Conservation (phyloP, 2,888 invertebrate species). For the Petrolisthes manimaculis region DNA sequence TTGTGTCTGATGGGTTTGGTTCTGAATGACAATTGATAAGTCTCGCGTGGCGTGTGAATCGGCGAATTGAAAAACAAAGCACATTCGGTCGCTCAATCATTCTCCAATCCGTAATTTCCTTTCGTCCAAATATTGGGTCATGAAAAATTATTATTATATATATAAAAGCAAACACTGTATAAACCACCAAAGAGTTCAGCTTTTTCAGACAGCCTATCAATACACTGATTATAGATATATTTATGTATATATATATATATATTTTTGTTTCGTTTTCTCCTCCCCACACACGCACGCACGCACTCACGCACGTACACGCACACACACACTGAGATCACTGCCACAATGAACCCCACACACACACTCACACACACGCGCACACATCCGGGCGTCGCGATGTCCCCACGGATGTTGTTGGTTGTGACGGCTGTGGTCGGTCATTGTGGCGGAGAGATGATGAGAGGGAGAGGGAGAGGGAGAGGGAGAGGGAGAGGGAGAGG, state of each 20-base stretch:
- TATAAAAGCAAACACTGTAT: not conserved
- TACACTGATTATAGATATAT: not conserved
- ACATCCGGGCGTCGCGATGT: no score
- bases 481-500: not conserved
- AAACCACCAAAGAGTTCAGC: not conserved
- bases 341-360: slow-evolving; percentile 22
- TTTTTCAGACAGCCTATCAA: not conserved
- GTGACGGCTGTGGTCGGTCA: slow-evolving; percentile 1
- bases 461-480: not conserved
- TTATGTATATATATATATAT: not conserved
- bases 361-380: no score
- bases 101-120: no score
- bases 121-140: not conserved
- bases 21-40: no score
- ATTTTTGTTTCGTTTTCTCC: slow-evolving; percentile 16
- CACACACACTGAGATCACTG: slow-evolving; percentile 53
- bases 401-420: no score
- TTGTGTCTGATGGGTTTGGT: no score
- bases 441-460: not conserved
- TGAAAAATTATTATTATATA: not conserved
- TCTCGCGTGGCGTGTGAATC: no score
- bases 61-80: no score
- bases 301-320: no score
- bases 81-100: no score
- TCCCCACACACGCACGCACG: slow-evolving; percentile 36